Percentiles rank a stretch among this genome's conserved stretches.
Conservation (phyloP, 2,888 invertebrate genomes). For the Mythimna ferrago region DNA sequence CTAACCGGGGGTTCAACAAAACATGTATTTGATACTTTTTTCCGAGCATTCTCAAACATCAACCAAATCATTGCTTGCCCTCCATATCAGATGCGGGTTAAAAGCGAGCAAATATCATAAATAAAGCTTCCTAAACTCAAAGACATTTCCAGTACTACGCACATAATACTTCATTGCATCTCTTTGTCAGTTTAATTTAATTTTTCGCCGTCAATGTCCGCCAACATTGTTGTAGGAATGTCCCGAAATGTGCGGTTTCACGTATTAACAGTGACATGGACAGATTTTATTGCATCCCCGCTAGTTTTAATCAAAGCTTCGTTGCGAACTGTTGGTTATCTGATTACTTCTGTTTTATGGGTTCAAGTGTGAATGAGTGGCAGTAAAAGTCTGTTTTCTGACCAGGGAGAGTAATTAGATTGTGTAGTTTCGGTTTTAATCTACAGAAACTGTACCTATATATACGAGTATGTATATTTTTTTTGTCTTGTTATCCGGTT, state of each 20-base stretch:
- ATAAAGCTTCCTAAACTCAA: background rate
- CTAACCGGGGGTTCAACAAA: no score
- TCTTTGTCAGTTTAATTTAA: slow-evolving; percentile 81
- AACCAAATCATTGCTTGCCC: no score
- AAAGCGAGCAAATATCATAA: background rate
- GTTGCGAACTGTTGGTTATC: slow-evolving; percentile 53
- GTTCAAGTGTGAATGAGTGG: slow-evolving; percentile 47
- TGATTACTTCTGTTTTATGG: slow-evolving; percentile 61
- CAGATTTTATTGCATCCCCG: slow-evolving; percentile 75
- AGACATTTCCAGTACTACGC: slow-evolving; percentile 47
- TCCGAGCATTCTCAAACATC: no score
- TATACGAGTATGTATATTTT: no score
- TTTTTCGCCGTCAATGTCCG: slow-evolving; percentile 78
- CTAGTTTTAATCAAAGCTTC: slow-evolving; percentile 73
- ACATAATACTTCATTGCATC: slow-evolving; percentile 46
- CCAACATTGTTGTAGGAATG: slow-evolving; percentile 80
- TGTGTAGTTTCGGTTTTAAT: slow-evolving; percentile 1
- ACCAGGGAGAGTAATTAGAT: slow-evolving; percentile 29
- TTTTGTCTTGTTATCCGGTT: no score
- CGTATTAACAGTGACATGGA: slow-evolving; percentile 76
- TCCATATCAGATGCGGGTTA: no score
- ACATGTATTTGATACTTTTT: no score
- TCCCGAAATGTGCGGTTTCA: slow-evolving; percentile 76
- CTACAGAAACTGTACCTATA: background rate
- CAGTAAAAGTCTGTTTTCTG: slow-evolving; percentile 42